phyloP scores from a whole-genome alignment of 2,113 vertebrate genomes.

The Canis aureus region DNA sequence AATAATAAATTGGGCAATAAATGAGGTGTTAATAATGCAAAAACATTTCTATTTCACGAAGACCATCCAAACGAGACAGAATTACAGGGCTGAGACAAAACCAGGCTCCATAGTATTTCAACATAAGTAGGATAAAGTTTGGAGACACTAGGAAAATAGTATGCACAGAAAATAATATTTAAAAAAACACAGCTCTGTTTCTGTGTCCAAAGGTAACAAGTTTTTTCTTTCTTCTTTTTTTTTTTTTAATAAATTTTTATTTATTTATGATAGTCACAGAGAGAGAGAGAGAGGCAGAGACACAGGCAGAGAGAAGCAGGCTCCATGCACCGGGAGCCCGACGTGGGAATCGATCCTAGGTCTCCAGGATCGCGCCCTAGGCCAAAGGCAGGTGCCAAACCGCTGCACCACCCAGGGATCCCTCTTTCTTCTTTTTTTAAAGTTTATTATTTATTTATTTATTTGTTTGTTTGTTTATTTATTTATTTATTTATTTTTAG shows the following conservation, averaged over 20 bases:
- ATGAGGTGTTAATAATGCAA: neutral
- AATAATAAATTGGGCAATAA: neutral
- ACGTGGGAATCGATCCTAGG: too few species aligned
- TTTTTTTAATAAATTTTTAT: too few species aligned
- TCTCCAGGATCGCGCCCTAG: too few species aligned
- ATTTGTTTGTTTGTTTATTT: neutral
- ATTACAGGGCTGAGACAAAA: neutral
- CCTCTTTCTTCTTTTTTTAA: neutral
- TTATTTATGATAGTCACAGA: too few species aligned
- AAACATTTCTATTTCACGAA: neutral
- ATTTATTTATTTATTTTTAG: neutral
- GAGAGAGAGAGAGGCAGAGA: too few species aligned
- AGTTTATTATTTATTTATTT: neutral
- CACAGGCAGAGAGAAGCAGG: too few species aligned
- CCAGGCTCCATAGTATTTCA: neutral
- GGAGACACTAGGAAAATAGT: neutral
- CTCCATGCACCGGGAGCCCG: too few species aligned
- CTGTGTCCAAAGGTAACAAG: neutral
- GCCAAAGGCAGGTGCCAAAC: too few species aligned
- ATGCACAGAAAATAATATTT: neutral
- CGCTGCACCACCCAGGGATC: too few species aligned
- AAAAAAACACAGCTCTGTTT: neutral
- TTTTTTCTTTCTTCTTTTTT: neutral
- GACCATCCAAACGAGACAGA: neutral
- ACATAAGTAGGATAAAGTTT: neutral